Evolutionary conservation across 2,888 invertebrate species (phyloP), one percentile per base, ranked within the genome.

Genomic region (Colletes collaris): DNA sequence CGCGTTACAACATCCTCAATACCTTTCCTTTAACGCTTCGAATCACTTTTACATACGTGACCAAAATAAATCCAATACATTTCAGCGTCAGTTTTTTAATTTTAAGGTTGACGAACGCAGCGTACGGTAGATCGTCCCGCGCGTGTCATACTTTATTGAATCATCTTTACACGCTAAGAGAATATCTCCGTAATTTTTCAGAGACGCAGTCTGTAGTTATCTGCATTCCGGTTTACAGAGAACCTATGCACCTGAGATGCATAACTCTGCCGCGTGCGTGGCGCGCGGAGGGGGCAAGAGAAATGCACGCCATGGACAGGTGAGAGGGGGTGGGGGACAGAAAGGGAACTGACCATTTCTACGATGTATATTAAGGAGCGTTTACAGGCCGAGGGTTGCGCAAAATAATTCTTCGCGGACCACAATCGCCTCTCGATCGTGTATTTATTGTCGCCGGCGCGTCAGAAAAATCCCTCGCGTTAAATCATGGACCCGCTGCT

Each of bases 181-280:
- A 27, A 27, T 27, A 27, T 27, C 27, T 27, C 27, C 27, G 27
- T 27, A 27, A 27, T 27, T 27, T 27, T 27, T 27, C 27, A 27
- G 27, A 77, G 78, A 68, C 79, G 79, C 68, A 77, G 83, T 85
- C 83, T 85, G 88, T 85, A 89, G 88, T 89, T 89, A 89, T 88
- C 89, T 84, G 87, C 90, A 90, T 90, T 90, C 90, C 90, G 88
- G 90, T 90, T 90, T 89, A 86, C 86, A 83, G 78, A 83, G 87
- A 89, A 88, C 86, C 86, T 89, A 89, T 89, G 89, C 89, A 90
- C 87, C 88, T 89, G 89, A 89, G 87, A 88, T 86, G 89, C 89
- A 90, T 89, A 89, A 90, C 84, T 85, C 79, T 68, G 67, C 62
- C 64, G 55, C 62, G 73, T 56, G 62, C 66, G 72, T 63, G 74